A percentile compares a stretch with the other conserved stretches of the same genome.
Evolutionary conservation across 2,888 invertebrate species (phyloP).

Genomic region (Sinotaia quadrata): DNA sequence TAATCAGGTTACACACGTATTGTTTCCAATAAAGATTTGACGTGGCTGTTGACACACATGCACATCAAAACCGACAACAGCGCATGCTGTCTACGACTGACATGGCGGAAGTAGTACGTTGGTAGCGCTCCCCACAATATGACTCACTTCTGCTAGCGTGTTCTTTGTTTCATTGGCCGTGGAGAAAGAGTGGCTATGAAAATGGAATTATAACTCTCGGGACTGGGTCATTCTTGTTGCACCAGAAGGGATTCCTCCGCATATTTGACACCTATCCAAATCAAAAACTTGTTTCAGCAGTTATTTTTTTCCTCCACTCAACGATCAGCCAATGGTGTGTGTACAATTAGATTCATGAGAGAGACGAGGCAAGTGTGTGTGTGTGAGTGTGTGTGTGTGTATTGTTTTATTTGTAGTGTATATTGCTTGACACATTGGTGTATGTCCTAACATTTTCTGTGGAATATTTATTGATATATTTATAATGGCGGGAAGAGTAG

Average conservation of each 20-base stretch:
- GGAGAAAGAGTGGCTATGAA: constrained; percentile 3
- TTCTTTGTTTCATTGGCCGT: constrained; percentile 60
- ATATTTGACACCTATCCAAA: neutral
- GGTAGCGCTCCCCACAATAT: constrained; percentile 17
- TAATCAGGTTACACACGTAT: too few species aligned
- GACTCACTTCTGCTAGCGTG: constrained; percentile 52
- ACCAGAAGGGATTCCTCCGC: neutral
- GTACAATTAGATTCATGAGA: neutral
- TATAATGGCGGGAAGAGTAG: too few species aligned
- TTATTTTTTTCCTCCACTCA: too few species aligned
- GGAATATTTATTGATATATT: too few species aligned
- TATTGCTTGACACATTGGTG: too few species aligned
- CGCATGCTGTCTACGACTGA: constrained; percentile 27
- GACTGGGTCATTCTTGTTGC: constrained; percentile 19
- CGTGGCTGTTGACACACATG: constrained; percentile 17
- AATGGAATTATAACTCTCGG: neutral
- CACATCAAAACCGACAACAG: constrained; percentile 5
- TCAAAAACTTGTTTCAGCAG: too few species aligned
- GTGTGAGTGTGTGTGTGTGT: neutral
- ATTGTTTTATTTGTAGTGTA: too few species aligned
- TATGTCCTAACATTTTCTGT: too few species aligned
- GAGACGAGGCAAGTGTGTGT: neutral
- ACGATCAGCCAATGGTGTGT: neutral
- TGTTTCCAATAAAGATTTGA: too few species aligned
- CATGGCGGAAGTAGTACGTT: constrained; percentile 27